Evolutionary conservation across 92 coral and sea anemone species (phyloP), one percentile per base, ranked within the genome.

Genomic region (Siderastrea radians): DNA sequence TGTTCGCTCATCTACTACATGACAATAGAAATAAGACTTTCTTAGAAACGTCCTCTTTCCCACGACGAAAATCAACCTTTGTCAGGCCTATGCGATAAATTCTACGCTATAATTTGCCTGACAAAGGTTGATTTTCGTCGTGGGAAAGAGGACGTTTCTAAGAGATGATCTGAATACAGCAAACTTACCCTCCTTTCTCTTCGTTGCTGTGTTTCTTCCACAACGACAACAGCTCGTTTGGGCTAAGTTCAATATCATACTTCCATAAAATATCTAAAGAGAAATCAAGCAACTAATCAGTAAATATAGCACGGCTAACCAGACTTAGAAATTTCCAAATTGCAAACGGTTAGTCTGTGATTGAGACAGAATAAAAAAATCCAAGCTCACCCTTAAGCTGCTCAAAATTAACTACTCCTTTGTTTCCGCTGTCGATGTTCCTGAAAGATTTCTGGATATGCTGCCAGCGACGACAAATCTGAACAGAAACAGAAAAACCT

Each of bases 391-490:
- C 99, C 92, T 90, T 93, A 9, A 95, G 82, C 74, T 93, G 95
- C 55, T 95, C 93, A 63, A 94, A 89, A 54, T 68, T 68, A 50
- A 95, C 95, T 6, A 90, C 64, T 38, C 99, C 98, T 49, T 91
- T 90, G 81, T 87, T 95, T 26, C 84, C 86, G 44, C 49, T 83
- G 86, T 95, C 99, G 0, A 81, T 60, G 80, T 98, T 93, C 64
- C 96, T 72, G 77, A 98, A 98, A 59, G 96, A 81, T 85, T 93
- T 93, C 86, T 98, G 96, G 8, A 98, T 72, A 8, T 95, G 96
- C 87, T 93, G 98, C 99, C 99, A 97, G 52, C 86, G 93, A 52
- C 95, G 94, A 74, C 97, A 97, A 75, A 97, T 84, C 99, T 97
- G 60, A 2, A 90, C 10, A 67, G 60, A 59, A 68, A 79, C 2